Base-by-base conservation (phyloP, 53 echinoderm and acorn worm genomes). In the Holothuria leucospilota region DNA sequence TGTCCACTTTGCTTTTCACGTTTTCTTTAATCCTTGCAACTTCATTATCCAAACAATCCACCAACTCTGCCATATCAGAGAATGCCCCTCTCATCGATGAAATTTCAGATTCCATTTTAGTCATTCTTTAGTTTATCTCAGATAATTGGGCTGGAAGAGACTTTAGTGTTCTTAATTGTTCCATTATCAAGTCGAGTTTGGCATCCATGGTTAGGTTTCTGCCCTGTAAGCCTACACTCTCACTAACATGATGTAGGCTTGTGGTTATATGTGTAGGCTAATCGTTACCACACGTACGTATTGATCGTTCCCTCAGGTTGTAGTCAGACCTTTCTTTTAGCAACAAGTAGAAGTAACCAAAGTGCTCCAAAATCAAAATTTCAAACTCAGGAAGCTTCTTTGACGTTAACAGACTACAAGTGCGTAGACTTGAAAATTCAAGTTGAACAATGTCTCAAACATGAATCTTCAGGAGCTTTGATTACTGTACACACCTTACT, bases 171-270 rank as follows among this genome's bases (percentile, higher is more conserved):
- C n/a, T n/a, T n/a, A n/a, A n/a, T n/a, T n/a, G 63, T 63, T 63
- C 63, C 63, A 11, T 63, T 63, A 63, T 63, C 63, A 63, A 23
- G 12, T 63, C 63, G n/a, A 63, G 63, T 26, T 63, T 63, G 26
- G 21, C 63, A 6, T 63, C 63, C 63, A 63, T 63, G 21, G 63
- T 63, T 63, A 63, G 63, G 63, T 63, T 63, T 63, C n/a, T 23
- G 26, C 12, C n/a, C 63, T 42, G 42, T n/a, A n/a, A n/a, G n/a
- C n/a, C n/a, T 9, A 42, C 42, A 42, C 42, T 42, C n/a, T 63
- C 26, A 26, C 12, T 6, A 63, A 23, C 26, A 11, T 23, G 63
- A 13, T 63, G 63, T 63, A 63, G 63, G 63, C 63, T 63, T 26
- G n/a, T 63, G n/a, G 12, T 26, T 21, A 6, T 63, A 9, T 42